Percentiles rank a stretch among this genome's conserved stretches.
Evolutionary conservation across 1,140 invertebrate species (phyloP).

Genomic region (Ostrea denselamellosa): DNA sequence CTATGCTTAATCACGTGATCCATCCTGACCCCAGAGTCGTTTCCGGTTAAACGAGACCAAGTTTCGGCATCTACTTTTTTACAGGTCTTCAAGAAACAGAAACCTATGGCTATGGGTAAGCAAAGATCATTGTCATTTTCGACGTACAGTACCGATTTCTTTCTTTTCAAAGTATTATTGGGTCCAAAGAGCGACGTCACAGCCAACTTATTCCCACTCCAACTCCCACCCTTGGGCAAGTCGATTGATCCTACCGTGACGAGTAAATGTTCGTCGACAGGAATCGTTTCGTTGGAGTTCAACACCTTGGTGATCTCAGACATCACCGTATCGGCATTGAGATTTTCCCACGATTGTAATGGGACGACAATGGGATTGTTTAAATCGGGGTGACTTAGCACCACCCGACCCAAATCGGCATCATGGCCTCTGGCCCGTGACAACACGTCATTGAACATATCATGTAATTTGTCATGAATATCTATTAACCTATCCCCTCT

Average conservation of each 20-base stretch:
- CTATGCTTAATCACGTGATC: slow-evolving; percentile 28
- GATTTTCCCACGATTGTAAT: no score
- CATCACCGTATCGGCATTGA: no score
- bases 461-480: slow-evolving; percentile 40
- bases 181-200: slow-evolving; percentile 39
- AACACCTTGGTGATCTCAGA: slow-evolving; percentile 22
- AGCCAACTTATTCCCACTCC: no score
- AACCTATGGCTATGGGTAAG: slow-evolving; percentile 14
- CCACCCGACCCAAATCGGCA: slow-evolving; percentile 35
- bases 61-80: slow-evolving; percentile 20
- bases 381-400: slow-evolving; percentile 39
- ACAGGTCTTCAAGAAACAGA: slow-evolving; percentile 45
- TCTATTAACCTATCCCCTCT: slow-evolving; percentile 18
- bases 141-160: no score
- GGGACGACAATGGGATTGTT: neutral
- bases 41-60: slow-evolving; percentile 35
- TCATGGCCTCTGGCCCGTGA: neutral
- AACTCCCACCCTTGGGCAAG: no score
- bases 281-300: slow-evolving; percentile 41
- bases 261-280: slow-evolving; percentile 28
- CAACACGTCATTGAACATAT: slow-evolving; percentile 50
- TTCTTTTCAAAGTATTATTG: slow-evolving; percentile 6
- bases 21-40: neutral
- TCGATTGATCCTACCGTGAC: slow-evolving; percentile 33
- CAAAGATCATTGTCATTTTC: no score